Evolutionary conservation across 2,113 vertebrate species (phyloP), one percentile per base, ranked within the genome.

Genomic region (Pelobates fuscus): DNA sequence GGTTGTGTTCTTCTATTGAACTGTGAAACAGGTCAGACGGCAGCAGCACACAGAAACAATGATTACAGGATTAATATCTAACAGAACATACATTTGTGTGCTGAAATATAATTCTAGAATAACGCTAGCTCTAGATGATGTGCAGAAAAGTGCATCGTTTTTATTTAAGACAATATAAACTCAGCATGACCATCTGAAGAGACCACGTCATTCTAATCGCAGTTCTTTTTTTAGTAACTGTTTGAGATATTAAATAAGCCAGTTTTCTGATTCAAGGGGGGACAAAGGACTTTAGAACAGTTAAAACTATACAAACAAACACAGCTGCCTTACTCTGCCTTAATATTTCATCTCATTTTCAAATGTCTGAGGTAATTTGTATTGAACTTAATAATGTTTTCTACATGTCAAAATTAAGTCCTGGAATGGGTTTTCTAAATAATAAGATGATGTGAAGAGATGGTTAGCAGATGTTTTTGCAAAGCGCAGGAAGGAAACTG

Each of bases 31-130:
- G 57, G 63, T 76, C 72, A 76, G 37, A 49, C 67, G 54, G 43
- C 64, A 23, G 43, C 43, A 52, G 24, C 67, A 44, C 24, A 49
- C 57, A 77, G 65, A 77, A 57, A 67, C 72, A 76, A 67, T 76
- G 54, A 76, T 55, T 68, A 58, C 64, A 76, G 67, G 63, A 76
- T 76, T 64, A 60, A 68, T n/a, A 43, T 68, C 57, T 60, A 68
- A 18, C 26, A 15, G 37, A 66, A 26, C 32, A 24, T 24, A 15
- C 58, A 62, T 44, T 67, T 75, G 52, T 64, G 12, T 57, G 8
- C n/a, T 10, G n/a, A 24, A 57, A 21, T 15, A 5, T 23, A 21
- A 23, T 21, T 8, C n/a, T 3, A 57, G n/a, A 52, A 20, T 8
- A 18, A 23, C 23, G 21, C 23, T 21, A 23, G 23, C 23, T 1